Evolutionary conservation across 30 jellyfish, hydroid and myxozoan genomes (phyloP).

Genomic region (Aurelia aurita): DNA sequence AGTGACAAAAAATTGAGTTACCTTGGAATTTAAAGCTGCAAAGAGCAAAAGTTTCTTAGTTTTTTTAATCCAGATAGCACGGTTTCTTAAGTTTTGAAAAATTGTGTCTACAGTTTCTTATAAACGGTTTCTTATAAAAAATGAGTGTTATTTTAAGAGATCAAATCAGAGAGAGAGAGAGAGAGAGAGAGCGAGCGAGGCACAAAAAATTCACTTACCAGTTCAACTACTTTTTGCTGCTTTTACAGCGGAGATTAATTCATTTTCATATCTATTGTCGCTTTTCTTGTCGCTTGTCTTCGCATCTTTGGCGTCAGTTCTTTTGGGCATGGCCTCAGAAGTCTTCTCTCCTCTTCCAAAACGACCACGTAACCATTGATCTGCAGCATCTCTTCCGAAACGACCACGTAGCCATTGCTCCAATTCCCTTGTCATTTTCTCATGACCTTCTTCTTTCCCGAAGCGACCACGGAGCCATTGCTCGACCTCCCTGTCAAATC

Average conservation of each 20-base stretch:
- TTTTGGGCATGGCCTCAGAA: slow-evolving; percentile 40
- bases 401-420: slow-evolving; percentile 76
- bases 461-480: slow-evolving; percentile 81
- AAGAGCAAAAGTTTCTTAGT: too few species aligned
- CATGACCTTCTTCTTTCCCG: slow-evolving; percentile 56
- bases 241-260: slow-evolving; percentile 1
- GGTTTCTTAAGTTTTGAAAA: too few species aligned
- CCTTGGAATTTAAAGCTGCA: too few species aligned
- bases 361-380: slow-evolving; percentile 67
- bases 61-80: too few species aligned
- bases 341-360: slow-evolving; percentile 50
- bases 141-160: too few species aligned
- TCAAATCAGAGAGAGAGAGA: too few species aligned
- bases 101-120: too few species aligned
- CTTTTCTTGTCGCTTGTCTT: slow-evolving; percentile 20
- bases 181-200: too few species aligned
- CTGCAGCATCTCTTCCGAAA: slow-evolving; percentile 52
- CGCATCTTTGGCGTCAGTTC: slow-evolving; percentile 26
- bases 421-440: slow-evolving; percentile 34
- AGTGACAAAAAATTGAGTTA: too few species aligned
- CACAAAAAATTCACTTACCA: slow-evolving; percentile 14
- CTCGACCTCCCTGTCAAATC: slow-evolving; percentile 79
- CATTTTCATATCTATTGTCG: slow-evolving; percentile 21
- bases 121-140: too few species aligned
- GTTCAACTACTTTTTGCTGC: slow-evolving; percentile 42